Conservation (phyloP, 2,113 vertebrate species). For the Lamprotornis superbus region DNA sequence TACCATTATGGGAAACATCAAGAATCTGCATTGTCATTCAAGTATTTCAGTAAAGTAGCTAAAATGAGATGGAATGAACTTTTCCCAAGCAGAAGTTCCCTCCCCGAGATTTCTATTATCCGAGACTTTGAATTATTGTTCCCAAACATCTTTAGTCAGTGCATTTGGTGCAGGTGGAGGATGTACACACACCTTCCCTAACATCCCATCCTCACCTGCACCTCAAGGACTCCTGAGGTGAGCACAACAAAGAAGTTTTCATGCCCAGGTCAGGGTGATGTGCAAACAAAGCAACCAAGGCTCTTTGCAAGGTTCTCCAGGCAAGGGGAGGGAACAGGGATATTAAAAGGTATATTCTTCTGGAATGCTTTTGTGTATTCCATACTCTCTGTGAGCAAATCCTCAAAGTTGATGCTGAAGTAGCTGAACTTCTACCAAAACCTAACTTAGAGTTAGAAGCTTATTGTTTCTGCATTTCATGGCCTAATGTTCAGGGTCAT, state of each 20-base stretch:
- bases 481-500: not conserved
- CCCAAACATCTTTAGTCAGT: not conserved
- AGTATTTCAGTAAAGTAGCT: not conserved
- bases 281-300: not conserved
- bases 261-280: not conserved
- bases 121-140: not conserved
- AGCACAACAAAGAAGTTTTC: not conserved
- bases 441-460: not conserved
- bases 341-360: not conserved
- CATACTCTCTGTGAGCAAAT: not conserved
- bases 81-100: not conserved
- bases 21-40: not conserved
- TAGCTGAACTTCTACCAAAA: not conserved
- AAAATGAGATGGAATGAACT: not conserved
- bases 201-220: fast-evolving
- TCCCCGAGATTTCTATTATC: not conserved
- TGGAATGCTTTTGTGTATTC: not conserved
- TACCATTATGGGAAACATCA: not conserved
- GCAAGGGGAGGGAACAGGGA: not conserved
- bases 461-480: not conserved
- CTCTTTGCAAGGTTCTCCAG: not conserved
- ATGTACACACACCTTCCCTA: not conserved
- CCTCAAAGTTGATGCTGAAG: not conserved
- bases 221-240: not conserved
- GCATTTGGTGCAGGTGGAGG: not conserved